Evolutionary conservation across 1,140 invertebrate species (phyloP), one percentile per base, ranked within the genome.

Genomic region (Cecropterus lyciades): DNA sequence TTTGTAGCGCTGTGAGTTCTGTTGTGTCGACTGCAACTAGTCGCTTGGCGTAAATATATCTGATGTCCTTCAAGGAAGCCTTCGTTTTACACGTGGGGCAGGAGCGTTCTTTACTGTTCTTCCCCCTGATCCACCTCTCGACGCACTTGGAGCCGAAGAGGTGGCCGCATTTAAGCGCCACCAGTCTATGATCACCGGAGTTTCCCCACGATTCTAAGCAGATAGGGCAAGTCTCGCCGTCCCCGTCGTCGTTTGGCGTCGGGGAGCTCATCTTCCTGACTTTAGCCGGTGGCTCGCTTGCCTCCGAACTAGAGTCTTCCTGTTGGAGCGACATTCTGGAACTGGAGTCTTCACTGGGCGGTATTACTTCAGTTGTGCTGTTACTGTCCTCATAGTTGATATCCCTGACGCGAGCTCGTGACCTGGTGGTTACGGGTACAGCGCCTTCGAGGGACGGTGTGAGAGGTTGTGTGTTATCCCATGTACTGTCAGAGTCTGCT

Each of bases 51-150:
- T 94, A 92, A 75, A 98, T 94, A 52, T 94, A 93, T 20, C 92
- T 75, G 49, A 99, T 94, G 79, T 99, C 98, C 74, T 93, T 94
- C 14, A 94, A 82, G 4, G 89, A 80, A 0, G 97, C 96, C 88
- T 95, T 96, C 17, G 93, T 93, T 85, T 99, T 99, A 84, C 98
- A 99, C 49, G 97, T 96, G 0, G 98, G 98, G 87, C 98, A 99
- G 5, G 84, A 84, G 27, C 93, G 91, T 1, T 92, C 84, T 5
- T 90, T 91, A 0, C 64, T 37, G 2, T 48, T n/a, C 30, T 85
- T 84, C 0, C 89, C 84, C 52, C 89, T 89, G 0, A 99, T 81
- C 98, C 98, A 99, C 48, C 95, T 94, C 33, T 95, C 93, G 15
- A 99, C 96, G 84, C 98, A 99, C 48, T 93, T 94, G 6, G 95